Conservation (phyloP, 2,113 vertebrate species). For the Amazona guildingii region DNA sequence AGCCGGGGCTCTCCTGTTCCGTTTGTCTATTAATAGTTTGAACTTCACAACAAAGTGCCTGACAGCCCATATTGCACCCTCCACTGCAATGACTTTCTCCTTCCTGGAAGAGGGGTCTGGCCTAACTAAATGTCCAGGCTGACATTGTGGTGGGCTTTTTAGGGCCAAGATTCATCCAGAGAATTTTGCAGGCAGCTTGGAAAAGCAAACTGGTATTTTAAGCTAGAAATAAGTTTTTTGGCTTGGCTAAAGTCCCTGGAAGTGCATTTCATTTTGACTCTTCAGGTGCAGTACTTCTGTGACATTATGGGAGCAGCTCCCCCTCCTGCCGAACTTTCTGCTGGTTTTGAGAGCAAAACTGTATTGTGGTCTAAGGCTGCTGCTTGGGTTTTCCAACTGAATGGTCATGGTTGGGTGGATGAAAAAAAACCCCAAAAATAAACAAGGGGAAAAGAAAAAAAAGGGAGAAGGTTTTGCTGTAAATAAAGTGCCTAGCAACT, state of each 20-base stretch:
- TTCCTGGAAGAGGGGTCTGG: neutral
- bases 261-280: neutral
- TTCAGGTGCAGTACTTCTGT: neutral
- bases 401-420: neutral
- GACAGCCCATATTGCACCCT: neutral
- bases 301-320: neutral
- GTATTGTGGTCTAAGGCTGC: neutral
- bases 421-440: neutral
- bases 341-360: neutral
- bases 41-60: neutral
- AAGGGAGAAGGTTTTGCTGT: neutral
- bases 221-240: conserved; percentile 10
- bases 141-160: neutral
- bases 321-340: neutral
- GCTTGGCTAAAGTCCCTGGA: conserved; percentile 29
- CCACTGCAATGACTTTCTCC: neutral
- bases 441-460: rapidly evolving
- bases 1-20: neutral
- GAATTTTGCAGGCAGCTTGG: neutral
- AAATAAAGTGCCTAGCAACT: neutral
- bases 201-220: neutral
- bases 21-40: neutral
- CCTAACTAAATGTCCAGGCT: neutral
- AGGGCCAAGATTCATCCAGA: neutral
- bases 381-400: neutral